Evolutionary conservation across 2,888 invertebrate genomes (phyloP), one percentile per base, ranked within the genome.

Genomic region (Oligia strigilis): DNA sequence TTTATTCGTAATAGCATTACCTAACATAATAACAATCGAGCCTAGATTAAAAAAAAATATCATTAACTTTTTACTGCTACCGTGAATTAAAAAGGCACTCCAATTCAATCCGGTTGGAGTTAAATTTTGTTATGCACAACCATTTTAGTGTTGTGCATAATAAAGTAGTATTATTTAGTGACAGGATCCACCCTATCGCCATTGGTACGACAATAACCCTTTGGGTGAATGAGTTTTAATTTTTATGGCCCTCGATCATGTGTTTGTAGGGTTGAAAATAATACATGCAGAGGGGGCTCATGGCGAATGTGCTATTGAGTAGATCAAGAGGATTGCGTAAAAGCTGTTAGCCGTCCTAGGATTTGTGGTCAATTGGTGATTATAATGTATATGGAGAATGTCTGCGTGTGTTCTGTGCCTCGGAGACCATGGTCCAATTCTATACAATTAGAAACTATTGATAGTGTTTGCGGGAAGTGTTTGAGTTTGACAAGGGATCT

Each of bases 181-280:
- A 66, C 49, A 29, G 40, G 46, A 17, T 81, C 4, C 40, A 49
- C 49, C 40, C 58, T 52, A 40, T n/a, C 49, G 70, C 52, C 3
- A 64, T 72, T 4, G 19, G 19, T 29, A 29, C 13, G 36, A 58
- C 0, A 23, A 49, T 65, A 73, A 66, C 74, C 74, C 74, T 74
- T 67, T 66, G 17, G 23, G 46, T 43, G 29, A 73, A 40, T 19
- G 17, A 36, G 58, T 60, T 81, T 66, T 19, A 80, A 75, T 66
- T 81, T 81, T 60, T 75, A 75, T 75, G 49, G 40, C 19, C 60
- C 5, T 5, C 19, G n/a, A 66, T 66, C 58, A 52, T 81, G 66
- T 74, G 75, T 52, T 66, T 40, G 64, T 65, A 8, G 62, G 62
- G 52, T 64, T 80, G 2, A 19, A 55, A 75, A 64, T 80, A 78